Evolutionary conservation across 1,140 invertebrate genomes (phyloP), one percentile per base, ranked within the genome.

Genomic region (Rhagoletis zephyria): DNA sequence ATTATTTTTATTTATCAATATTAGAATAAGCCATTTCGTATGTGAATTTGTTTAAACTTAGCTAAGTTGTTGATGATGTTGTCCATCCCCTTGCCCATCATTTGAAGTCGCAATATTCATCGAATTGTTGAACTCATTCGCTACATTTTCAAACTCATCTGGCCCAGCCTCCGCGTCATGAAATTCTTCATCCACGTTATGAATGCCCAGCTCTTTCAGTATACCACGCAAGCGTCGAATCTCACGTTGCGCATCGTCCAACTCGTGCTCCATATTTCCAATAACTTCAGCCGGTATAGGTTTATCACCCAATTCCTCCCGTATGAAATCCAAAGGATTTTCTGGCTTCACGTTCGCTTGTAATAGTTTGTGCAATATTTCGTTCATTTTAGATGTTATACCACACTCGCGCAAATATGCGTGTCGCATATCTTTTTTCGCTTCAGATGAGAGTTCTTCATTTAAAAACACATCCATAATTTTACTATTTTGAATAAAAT

Each of bases 321-420:
- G 63, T 70, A 87, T 87, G 51, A 70, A 87, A 30, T 87, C 86
- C 45, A 87, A 65, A 45, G 86, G 86, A 74, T 87, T 87, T 12
- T 65, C 51, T 70, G 86, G 86, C 48, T 60, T 87, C 9, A 59
- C 63, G 1, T 70, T 59, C n/a, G 45, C 61, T 87, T 87, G 51
- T 9, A 87, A 70, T 70, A 87, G 40, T 87, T 87, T 87, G 14
- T 67, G 59, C 2, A 87, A 42, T 51, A 87, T 87, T 3, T 87
- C 63, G 45, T n/a, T 70, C 6, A 87, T 48, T 70, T 67, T 87
- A 4, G 12, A 7, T 5, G 51, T 67, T 70, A 87, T 65, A 16
- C 64, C 64, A 30, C 40, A 56, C 19, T 87, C 48, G 16, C 64
- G 63, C 14, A 87, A 19, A 87, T 87, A 87, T 70, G 48, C 40